phyloP scores from a whole-genome alignment of 2,888 invertebrate species.

The Andrena dorsata region DNA sequence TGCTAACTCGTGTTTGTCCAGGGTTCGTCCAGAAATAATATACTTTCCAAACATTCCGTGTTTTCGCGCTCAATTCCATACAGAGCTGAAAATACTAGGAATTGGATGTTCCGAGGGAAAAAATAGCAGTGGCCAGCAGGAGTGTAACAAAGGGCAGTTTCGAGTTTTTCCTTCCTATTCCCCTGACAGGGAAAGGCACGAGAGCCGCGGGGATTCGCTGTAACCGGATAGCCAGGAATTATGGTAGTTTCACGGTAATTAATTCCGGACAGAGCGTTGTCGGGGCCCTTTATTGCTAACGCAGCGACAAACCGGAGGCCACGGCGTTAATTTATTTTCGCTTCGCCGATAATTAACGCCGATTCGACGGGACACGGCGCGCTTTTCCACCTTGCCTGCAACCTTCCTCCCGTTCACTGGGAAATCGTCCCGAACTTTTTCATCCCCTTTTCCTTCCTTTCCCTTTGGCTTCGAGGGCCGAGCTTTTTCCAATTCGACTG shows the following conservation, averaged over 20 bases:
- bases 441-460: background rate
- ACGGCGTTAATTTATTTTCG: constrained; percentile 46
- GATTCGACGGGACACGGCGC: constrained; percentile 19
- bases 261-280: constrained; percentile 20
- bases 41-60: background rate
- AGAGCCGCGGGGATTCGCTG: background rate
- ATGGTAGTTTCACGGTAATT: constrained; percentile 51
- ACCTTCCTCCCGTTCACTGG: background rate
- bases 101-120: background rate
- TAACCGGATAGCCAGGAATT: constrained; percentile 33
- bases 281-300: constrained; percentile 26
- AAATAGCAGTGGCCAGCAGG: background rate
- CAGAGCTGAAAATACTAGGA: background rate
- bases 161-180: constrained; percentile 5
- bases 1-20: background rate
- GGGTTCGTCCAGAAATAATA: too few relatives aligned
- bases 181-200: background rate
- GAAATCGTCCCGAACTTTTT: background rate
- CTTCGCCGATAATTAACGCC: constrained; percentile 48
- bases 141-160: background rate
- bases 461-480: background rate
- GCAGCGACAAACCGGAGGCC: constrained; percentile 8
- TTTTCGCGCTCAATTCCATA: constrained; percentile 22
- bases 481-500: background rate
- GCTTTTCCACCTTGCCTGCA: background rate